Conservation (phyloP, 2,797 vertebrate genomes). For the Morelia viridis region DNA sequence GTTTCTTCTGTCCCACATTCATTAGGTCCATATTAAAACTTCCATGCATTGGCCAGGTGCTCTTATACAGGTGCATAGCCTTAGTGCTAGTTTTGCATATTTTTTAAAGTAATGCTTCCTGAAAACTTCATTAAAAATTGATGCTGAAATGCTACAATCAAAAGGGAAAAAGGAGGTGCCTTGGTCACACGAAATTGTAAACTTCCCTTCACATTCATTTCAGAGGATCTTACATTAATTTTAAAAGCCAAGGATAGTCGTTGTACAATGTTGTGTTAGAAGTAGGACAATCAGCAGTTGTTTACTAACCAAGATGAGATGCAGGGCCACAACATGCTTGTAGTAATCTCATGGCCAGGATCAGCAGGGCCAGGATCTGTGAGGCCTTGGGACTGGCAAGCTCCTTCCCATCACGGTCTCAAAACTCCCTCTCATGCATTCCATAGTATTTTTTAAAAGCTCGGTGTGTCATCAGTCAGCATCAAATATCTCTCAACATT, state of each 20-base stretch:
- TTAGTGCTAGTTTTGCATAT: constrained; percentile 2
- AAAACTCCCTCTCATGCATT: background rate
- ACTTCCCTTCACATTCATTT: background rate
- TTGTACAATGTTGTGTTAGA: background rate
- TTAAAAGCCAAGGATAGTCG: background rate
- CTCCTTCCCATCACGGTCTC: constrained; percentile 27
- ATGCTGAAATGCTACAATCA: constrained; percentile 40
- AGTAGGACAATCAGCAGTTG: background rate
- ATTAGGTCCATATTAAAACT: background rate
- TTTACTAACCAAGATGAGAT: background rate
- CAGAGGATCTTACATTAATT: background rate
- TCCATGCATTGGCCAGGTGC: background rate
- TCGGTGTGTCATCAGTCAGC: background rate
- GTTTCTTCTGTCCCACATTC: background rate
- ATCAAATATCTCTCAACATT: background rate
- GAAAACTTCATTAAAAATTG: constrained; percentile 59
- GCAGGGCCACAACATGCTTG: background rate
- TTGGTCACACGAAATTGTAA: constrained; percentile 39
- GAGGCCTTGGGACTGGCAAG: background rate
- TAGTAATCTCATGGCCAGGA: constrained; percentile 15
- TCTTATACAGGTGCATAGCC: constrained; percentile 7
- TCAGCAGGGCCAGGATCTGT: constrained; percentile 26
- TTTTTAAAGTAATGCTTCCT: constrained; percentile 29
- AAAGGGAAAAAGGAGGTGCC: background rate
- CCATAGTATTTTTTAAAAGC: background rate